These are phyloP conservation scores for Acestrorhynchus altus DNA, from an alignment of 2,797 vertebrate species.

Conservation along the genomic window DNA sequence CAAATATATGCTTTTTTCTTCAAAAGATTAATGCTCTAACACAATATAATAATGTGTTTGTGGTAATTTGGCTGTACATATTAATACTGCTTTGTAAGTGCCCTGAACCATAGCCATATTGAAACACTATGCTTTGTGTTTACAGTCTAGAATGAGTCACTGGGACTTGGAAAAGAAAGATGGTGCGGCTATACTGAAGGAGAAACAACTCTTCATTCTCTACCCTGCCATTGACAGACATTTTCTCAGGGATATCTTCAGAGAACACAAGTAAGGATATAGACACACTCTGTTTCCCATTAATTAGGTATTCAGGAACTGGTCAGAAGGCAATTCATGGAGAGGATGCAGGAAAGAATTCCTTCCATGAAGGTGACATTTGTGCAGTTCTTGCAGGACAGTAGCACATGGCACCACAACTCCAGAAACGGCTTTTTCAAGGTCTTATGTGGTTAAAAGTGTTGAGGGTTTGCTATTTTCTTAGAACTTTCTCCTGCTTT, in stretches of 20 bases:
- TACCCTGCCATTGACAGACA: conserved; percentile 91
- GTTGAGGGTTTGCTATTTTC: no score
- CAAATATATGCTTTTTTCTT: no score
- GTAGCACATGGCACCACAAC: no score
- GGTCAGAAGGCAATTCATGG: no score
- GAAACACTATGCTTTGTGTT: conserved; percentile 18
- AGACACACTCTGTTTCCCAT: no score
- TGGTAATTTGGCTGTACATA: neutral
- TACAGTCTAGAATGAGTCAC: conserved; percentile 70
- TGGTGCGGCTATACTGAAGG: conserved; percentile 88
- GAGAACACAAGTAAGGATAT: conserved; percentile 87
- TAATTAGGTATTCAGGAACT: no score
- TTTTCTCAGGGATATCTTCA: conserved; percentile 93
- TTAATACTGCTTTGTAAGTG: conserved; percentile 3
- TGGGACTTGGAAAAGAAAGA: conserved; percentile 80
- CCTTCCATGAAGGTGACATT: no score
- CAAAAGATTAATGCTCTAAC: neutral
- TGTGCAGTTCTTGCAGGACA: no score
- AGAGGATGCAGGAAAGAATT: no score
- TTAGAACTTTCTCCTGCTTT: no score
- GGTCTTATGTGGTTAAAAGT: no score
- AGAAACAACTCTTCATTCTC: conserved; percentile 87
- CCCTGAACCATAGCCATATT: neutral
- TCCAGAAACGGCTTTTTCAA: no score
- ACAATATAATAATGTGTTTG: neutral